Base-by-base conservation (phyloP, 2,113 vertebrate species). In the Caretta caretta region DNA sequence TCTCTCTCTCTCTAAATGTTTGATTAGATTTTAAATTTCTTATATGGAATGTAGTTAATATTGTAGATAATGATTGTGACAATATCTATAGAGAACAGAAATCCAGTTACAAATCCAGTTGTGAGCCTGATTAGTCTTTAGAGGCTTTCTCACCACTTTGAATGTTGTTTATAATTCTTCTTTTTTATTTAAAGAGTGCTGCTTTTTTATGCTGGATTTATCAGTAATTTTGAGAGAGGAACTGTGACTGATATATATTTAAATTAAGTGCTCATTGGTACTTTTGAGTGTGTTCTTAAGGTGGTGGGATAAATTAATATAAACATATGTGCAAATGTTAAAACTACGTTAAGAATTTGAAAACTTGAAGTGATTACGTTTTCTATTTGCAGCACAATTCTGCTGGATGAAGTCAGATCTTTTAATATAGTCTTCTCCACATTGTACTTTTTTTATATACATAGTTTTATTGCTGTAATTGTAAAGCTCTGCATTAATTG, bases 211-310 rank as follows among this genome's bases (percentile, higher is more conserved):
- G 11, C 59, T 62, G 59, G 12, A 12, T 16, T 62, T 31, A 62
- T 62, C 19, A 69, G 65, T 35, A 69, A 17, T 69, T 69, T 69
- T 69, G 65, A 38, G 65, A 38, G 7, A 69, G n/a, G 16, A 69
- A 38, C 65, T 69, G 35, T 16, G 59, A 35, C 29, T 69, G 35
- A 69, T 38, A 69, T 69, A 4, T 38, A 69, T 69, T n/a, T 69
- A 65, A 65, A 54, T 22, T 54, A 24, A n/a, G 17, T n/a, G 65
- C 35, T 69, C 35, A 38, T 69, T 1, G 20, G 3, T 69, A 38
- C n/a, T 69, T 69, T 20, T 69, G 17, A 69, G 19, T 38, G 0
- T 42, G 38, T 42, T 84, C 1, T 69, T 0, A 1, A 9, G 10
- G 48, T 93, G 83, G 38, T 92, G 80, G 56, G 38, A 20, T 22